Conservation (phyloP, 2,888 invertebrate genomes). For the Eumacrocentrus americanus region DNA sequence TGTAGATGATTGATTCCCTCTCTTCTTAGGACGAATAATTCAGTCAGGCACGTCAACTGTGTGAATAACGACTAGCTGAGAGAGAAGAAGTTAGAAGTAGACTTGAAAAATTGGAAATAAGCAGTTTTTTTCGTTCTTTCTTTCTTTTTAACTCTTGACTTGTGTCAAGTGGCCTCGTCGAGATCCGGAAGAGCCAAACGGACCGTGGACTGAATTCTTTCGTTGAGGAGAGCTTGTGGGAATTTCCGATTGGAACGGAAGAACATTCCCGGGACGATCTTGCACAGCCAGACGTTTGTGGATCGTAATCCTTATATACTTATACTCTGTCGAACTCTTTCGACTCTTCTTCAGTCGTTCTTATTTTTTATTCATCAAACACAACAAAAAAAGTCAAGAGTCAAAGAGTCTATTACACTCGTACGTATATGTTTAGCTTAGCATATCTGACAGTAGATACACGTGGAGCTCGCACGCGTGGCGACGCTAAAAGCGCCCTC, state of each 20-base stretch:
- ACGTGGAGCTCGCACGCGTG: constrained; percentile 42
- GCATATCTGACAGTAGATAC: constrained; percentile 34
- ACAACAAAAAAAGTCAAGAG: background rate
- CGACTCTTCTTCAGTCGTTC: constrained; percentile 15
- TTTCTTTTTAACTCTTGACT: constrained; percentile 10
- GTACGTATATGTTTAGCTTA: constrained; percentile 25
- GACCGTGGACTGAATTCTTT: constrained; percentile 33
- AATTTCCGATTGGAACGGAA: constrained; percentile 43
- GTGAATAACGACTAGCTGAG: constrained; percentile 5
- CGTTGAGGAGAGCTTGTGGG: constrained; percentile 39
- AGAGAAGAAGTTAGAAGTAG: constrained; percentile 22
- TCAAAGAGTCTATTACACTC: constrained; percentile 21
- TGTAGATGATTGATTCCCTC: too few relatives aligned
- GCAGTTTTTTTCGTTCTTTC: background rate
- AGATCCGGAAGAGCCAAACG: constrained; percentile 39
- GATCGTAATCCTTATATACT: constrained; percentile 4
- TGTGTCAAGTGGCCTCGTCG: constrained; percentile 49
- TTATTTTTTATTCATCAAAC: constrained; percentile 25
- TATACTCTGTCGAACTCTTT: background rate
- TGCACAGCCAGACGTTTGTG: constrained; percentile 42
- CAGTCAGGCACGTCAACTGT: constrained; percentile 33
- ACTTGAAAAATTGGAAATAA: constrained; percentile 32
- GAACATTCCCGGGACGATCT: constrained; percentile 49
- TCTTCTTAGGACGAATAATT: constrained; percentile 35
- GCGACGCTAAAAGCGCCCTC: constrained; percentile 31